These are phyloP conservation scores for Heterocephalus glaber DNA, from an alignment of 2,113 vertebrate genomes.

Conservation along the genomic window DNA sequence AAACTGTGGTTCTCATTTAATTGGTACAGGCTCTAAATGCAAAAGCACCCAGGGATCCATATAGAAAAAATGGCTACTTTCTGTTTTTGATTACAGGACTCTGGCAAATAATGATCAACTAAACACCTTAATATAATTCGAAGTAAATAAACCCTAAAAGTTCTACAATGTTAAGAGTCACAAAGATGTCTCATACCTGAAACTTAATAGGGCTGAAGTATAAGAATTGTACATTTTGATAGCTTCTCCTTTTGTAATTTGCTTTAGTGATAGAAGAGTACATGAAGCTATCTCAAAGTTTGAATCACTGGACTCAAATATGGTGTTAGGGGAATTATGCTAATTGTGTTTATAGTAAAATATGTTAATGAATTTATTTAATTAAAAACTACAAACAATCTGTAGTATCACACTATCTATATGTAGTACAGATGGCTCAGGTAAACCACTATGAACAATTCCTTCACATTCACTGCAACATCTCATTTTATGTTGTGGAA, in stretches of 20 bases:
- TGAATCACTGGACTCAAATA: background rate
- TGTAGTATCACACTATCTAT: background rate
- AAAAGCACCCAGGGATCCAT: background rate
- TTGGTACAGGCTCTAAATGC: background rate
- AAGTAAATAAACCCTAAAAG: background rate
- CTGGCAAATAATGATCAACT: background rate
- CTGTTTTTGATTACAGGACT: background rate
- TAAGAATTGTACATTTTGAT: background rate
- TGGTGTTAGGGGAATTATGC: background rate
- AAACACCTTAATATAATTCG: background rate
- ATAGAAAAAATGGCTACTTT: background rate
- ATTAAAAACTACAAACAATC: background rate
- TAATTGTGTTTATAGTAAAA: background rate
- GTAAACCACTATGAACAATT: background rate
- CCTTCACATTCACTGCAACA: background rate
- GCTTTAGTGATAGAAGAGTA: constrained; percentile 10
- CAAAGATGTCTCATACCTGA: background rate
- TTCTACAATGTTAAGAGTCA: background rate
- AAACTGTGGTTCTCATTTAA: background rate
- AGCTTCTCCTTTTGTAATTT: background rate
- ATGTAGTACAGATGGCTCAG: background rate
- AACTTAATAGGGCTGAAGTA: background rate
- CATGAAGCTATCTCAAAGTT: background rate
- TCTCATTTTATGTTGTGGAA: background rate
- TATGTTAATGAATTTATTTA: background rate